These are phyloP conservation scores for Struthio camelus DNA, from an alignment of 2,113 vertebrate genomes.

Conservation along the genomic window DNA sequence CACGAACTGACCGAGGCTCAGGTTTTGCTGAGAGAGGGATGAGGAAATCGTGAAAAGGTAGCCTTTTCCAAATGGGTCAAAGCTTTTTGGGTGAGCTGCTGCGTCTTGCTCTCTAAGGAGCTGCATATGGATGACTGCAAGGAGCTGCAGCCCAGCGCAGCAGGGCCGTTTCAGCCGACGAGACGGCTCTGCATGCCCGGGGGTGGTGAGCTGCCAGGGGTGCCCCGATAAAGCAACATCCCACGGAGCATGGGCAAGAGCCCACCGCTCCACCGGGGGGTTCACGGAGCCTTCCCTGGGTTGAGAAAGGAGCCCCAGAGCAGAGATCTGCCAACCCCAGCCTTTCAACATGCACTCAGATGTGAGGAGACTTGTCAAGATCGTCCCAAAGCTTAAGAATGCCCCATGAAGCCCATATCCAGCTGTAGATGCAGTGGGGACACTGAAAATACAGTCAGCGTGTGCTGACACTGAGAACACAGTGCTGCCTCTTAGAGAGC, in stretches of 20 bases:
- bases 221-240: background rate
- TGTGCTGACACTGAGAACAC: background rate
- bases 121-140: background rate
- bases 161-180: no score
- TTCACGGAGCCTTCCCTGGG: background rate
- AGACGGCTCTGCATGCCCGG: no score
- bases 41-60: background rate
- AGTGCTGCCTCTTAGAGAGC: background rate
- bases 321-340: background rate
- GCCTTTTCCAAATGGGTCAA: background rate
- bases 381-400: background rate
- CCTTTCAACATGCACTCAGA: background rate
- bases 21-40: background rate
- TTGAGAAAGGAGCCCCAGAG: background rate
- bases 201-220: no score
- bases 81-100: background rate
- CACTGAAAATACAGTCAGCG: background rate
- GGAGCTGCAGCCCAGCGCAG: no score
- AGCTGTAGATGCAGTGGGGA: background rate
- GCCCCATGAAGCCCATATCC: background rate
- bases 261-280: no score
- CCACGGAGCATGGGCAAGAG: background rate
- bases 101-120: background rate
- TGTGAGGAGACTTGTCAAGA: fast-evolving
- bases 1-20: background rate